A percentile compares a stretch with the other conserved stretches of the same genome.
These are phyloP conservation scores for Amiota communis DNA, from an alignment of 2,888 invertebrate genomes.

Conservation along the genomic window DNA sequence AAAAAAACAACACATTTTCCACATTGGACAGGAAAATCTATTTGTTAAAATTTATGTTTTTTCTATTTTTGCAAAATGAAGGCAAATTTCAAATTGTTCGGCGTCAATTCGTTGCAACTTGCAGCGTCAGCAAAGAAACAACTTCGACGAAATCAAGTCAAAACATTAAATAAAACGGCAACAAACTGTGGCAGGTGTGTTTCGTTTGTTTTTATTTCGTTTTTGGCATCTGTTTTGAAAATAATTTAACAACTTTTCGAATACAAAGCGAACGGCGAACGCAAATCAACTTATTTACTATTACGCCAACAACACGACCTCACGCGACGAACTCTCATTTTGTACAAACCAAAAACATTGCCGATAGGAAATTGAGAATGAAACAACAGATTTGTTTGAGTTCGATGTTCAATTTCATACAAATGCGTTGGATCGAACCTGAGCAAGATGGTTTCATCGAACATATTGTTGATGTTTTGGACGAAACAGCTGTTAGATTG, in stretches of 20 bases:
- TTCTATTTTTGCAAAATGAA: background rate
- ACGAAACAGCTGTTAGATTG: slow-evolving; percentile 8
- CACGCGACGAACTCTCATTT: background rate
- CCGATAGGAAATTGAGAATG: too few relatives aligned
- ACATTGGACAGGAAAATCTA: too few relatives aligned
- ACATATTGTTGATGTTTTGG: too few relatives aligned
- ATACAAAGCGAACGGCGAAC: background rate
- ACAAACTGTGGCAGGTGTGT: slow-evolving; percentile 6
- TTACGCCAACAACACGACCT: background rate
- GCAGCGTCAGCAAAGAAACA: background rate
- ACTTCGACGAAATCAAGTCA: too few relatives aligned
- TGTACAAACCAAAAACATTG: too few relatives aligned
- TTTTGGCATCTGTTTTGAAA: slow-evolving; percentile 19
- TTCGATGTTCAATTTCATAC: too few relatives aligned
- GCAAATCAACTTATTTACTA: too few relatives aligned
- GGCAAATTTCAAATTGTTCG: background rate
- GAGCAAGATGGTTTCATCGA: too few relatives aligned
- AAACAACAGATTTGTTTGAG: too few relatives aligned
- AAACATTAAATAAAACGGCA: background rate
- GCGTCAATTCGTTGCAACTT: background rate
- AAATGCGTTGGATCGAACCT: too few relatives aligned
- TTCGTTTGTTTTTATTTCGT: slow-evolving; percentile 9
- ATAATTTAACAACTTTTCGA: background rate
- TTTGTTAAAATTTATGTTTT: background rate
- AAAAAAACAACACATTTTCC: too few relatives aligned